These are phyloP conservation scores for Sebastes variabilis DNA, from an alignment of 2,797 vertebrate species.

Conservation along the genomic window DNA sequence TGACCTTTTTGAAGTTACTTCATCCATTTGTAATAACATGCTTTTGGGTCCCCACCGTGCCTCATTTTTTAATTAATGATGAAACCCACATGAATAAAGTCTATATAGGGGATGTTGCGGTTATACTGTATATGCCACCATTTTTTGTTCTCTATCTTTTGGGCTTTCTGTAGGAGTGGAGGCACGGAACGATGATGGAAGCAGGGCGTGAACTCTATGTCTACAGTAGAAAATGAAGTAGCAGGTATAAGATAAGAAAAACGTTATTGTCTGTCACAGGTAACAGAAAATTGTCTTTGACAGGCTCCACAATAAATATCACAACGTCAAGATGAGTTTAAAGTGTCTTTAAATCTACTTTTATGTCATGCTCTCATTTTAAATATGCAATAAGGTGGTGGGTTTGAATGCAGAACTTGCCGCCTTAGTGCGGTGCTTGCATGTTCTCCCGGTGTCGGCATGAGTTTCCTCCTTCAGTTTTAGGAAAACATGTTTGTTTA, in stretches of 20 bases:
- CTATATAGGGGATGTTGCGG: neutral
- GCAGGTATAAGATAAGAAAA: no score
- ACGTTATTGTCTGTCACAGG: no score
- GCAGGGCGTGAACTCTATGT: neutral
- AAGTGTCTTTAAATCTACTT: neutral
- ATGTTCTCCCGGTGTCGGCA: no score
- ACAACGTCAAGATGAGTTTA: neutral
- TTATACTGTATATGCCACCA: no score
- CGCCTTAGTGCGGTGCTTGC: neutral
- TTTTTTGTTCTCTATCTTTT: no score
- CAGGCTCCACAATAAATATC: no score
- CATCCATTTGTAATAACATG: neutral
- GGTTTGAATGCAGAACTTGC: neutral
- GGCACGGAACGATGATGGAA: neutral
- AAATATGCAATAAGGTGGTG: no score
- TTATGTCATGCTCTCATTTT: neutral
- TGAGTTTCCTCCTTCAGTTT: no score
- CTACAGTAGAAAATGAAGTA: neutral
- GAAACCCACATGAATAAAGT: neutral
- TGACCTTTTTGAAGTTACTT: no score
- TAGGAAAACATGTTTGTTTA: neutral
- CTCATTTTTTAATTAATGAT: neutral
- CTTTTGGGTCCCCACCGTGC: neutral
- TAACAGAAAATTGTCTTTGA: no score
- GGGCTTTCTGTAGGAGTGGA: neutral